Base-by-base conservation (phyloP, 2,797 vertebrate genomes). In the Cottoperca gobio region DNA sequence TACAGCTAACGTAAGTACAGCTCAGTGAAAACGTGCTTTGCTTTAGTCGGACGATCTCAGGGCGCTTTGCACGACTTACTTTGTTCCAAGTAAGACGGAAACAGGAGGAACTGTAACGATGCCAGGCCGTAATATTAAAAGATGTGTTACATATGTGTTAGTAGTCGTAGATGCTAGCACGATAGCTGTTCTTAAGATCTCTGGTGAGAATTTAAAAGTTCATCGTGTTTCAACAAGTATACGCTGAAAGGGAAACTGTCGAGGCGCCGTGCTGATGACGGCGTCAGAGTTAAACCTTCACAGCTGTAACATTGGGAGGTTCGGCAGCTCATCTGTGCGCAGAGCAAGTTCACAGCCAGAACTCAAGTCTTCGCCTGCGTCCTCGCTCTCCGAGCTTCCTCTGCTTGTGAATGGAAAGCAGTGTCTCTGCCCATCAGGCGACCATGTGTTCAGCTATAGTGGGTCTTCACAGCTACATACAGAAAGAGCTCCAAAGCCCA, bases 381-480 rank as follows among this genome's bases (percentile, higher is more conserved):
- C 46, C 23, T 66, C 16, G 4, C 45, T 64, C 52, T 37, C 60
- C 52, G 7, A 45, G 31, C 60, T 42, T 67, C 35, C 45, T 21
- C 57, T 0, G 39, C 40, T 39, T 58, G 11, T 71, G 24, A 82
- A 81, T 28, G 43, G 50, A 74, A 86, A 79, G 59, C 54, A 26
- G 24, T 55, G 79, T 66, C 62, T 69, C 40, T 39, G 39, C 14
- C 63, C 12, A 35, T 63, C 43, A 48, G 43, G 10, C 70, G 10
- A 46, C 68, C 57, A 37, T 60, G 33, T 65, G 75, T 73, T 63
- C 26, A 50, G 61, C 46, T 61, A 42, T 6, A 46, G 49, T 11
- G 61, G 62, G 26, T 70, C 72, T 53, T 76, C 68, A 73, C 39
- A 71, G 86, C 37, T 52, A 31, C 45, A 69, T 50, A 52, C 52